Evolutionary conservation across 2,888 invertebrate genomes (phyloP).

Genomic region (Tenthredo scrophulariae): DNA sequence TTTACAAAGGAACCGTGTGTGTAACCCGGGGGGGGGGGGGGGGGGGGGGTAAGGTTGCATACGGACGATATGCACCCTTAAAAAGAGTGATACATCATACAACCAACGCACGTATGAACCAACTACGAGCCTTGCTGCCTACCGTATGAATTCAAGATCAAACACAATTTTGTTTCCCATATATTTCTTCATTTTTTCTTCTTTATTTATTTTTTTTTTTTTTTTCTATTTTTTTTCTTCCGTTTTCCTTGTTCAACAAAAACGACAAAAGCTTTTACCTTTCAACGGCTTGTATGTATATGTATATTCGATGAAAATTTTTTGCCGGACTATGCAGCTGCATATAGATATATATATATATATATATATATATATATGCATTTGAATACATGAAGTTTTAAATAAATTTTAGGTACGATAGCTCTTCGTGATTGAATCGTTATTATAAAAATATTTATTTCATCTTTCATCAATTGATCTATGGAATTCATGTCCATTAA

Average conservation of each 20-base stretch:
- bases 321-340: background rate
- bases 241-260: background rate
- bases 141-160: constrained; percentile 49
- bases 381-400: too few species aligned
- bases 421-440: too few species aligned
- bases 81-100: constrained; percentile 29
- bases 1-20: constrained; percentile 41
- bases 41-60: background rate
- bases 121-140: background rate
- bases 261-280: background rate
- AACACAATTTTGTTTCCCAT: constrained; percentile 18
- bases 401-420: too few species aligned
- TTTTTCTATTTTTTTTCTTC: background rate
- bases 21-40: background rate
- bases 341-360: too few species aligned
- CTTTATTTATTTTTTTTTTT: background rate
- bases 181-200: constrained; percentile 2
- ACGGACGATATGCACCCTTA: constrained; percentile 18
- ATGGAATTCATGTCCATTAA: too few species aligned
- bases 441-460: background rate
- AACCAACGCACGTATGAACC: constrained; percentile 6
- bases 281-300: background rate
- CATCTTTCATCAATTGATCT: too few species aligned
- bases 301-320: background rate
- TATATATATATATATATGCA: too few species aligned